Conservation (phyloP, 2,113 vertebrate species). For the Hippocampus comes region DNA sequence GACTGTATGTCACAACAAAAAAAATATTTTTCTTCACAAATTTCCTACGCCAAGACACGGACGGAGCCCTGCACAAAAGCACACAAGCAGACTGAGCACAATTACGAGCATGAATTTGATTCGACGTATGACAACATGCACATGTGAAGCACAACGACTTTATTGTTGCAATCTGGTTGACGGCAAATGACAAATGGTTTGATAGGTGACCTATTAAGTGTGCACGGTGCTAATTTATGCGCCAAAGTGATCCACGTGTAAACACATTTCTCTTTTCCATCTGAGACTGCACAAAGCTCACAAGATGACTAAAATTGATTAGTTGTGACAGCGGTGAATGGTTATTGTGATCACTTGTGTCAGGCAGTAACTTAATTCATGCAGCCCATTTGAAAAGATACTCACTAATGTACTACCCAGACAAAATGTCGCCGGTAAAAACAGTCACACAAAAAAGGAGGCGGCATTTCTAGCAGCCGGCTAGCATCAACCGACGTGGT, state of each 20-base stretch:
- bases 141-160: neutral
- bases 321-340: neutral
- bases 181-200: neutral
- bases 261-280: constrained; percentile 3
- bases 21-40: neutral
- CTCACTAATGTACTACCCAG: neutral
- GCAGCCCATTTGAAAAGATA: neutral
- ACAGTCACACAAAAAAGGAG: neutral
- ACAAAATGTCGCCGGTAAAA: neutral
- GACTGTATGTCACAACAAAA: neutral
- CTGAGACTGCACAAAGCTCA: neutral
- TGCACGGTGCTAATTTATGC: neutral
- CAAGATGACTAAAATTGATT: neutral
- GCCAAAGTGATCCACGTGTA: neutral
- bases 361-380: neutral
- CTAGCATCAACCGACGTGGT: neutral
- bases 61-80: too few species aligned
- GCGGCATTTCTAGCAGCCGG: neutral
- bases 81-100: neutral
- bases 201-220: neutral
- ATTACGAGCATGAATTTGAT: neutral
- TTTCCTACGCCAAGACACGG: neutral
- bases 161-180: neutral
- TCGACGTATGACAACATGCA: neutral
- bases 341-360: neutral